Conservation (phyloP, 2,888 invertebrate genomes). For the Geotrupes spiniger region DNA sequence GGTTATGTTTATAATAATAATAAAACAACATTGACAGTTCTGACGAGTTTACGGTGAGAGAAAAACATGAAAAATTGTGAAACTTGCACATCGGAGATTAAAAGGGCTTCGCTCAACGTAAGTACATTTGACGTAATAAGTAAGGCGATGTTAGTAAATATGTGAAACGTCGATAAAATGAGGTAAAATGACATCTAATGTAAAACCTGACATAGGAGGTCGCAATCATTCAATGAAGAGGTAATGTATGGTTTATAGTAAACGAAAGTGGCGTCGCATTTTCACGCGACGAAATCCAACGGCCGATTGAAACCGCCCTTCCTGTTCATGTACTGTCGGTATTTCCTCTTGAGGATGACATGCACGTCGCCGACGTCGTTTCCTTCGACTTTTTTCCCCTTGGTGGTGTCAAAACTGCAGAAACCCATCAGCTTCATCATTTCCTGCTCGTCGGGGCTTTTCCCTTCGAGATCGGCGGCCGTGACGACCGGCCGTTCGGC, state of each 20-base stretch:
- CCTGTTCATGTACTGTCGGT: slow-evolving; percentile 99
- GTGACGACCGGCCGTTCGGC: slow-evolving; percentile 64
- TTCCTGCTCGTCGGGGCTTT: slow-evolving; percentile 86
- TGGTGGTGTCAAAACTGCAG: slow-evolving; percentile 92
- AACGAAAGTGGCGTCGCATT: background rate
- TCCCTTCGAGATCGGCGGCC: slow-evolving; percentile 86
- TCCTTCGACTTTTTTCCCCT: slow-evolving; percentile 92
- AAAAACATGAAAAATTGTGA: too few relatives aligned
- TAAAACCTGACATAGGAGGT: slow-evolving; percentile 16
- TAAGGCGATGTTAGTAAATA: too few relatives aligned
- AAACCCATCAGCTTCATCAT: slow-evolving; percentile 98
- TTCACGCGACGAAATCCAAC: slow-evolving; percentile 88
- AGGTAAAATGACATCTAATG: background rate
- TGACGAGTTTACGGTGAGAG: too few relatives aligned
- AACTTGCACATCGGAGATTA: too few relatives aligned
- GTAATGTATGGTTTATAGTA: slow-evolving; percentile 12
- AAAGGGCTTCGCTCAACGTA: too few relatives aligned
- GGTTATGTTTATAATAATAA: too few relatives aligned
- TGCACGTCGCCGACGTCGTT: slow-evolving; percentile 95
- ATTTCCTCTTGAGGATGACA: slow-evolving; percentile 92
- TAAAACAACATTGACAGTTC: too few relatives aligned
- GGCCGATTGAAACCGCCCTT: slow-evolving; percentile 99
- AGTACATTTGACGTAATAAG: too few relatives aligned
- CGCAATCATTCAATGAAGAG: slow-evolving; percentile 13
- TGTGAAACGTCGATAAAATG: background rate